Conservation (phyloP, 2,888 invertebrate species). For the Boloria selene region DNA sequence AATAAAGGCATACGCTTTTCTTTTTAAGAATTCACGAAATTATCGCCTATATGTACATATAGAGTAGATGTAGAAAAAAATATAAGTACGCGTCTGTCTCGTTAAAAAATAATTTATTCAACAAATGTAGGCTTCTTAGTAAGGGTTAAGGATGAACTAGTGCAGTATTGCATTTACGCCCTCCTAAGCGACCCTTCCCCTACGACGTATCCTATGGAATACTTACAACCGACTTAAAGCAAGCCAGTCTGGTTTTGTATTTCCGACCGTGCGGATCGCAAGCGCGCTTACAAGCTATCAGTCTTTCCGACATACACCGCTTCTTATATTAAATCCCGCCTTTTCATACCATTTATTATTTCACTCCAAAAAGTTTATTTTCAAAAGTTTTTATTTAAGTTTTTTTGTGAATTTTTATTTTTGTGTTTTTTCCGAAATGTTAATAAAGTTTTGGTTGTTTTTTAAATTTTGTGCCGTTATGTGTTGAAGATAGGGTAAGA, state of each 20-base stretch:
- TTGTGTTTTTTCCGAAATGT: constrained; percentile 54
- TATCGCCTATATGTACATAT: not conserved
- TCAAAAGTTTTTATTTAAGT: constrained; percentile 62
- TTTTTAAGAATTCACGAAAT: not conserved
- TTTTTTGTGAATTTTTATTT: constrained; percentile 58
- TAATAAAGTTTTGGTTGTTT: constrained; percentile 50
- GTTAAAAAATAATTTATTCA: constrained; percentile 24
- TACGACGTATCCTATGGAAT: constrained; percentile 78
- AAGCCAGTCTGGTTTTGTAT: constrained; percentile 80
- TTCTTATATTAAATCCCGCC: constrained; percentile 41
- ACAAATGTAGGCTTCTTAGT: constrained; percentile 50
- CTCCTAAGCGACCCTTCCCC: constrained; percentile 79
- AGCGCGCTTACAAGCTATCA: constrained; percentile 59
- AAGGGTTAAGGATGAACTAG: constrained; percentile 74
- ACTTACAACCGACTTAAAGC: constrained; percentile 74
- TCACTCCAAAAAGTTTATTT: constrained; percentile 50
- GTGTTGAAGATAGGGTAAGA: constrained; percentile 55
- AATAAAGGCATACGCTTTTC: not conserved
- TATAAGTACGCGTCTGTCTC: constrained; percentile 14
- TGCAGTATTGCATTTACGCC: constrained; percentile 78
- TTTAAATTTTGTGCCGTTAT: constrained; percentile 43
- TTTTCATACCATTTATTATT: constrained; percentile 45
- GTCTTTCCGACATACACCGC: constrained; percentile 62
- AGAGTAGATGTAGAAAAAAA: constrained; percentile 6
- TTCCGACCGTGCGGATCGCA: constrained; percentile 73